phyloP scores from a whole-genome alignment of 2,113 vertebrate genomes.

The Cricetomys ansorgei region DNA sequence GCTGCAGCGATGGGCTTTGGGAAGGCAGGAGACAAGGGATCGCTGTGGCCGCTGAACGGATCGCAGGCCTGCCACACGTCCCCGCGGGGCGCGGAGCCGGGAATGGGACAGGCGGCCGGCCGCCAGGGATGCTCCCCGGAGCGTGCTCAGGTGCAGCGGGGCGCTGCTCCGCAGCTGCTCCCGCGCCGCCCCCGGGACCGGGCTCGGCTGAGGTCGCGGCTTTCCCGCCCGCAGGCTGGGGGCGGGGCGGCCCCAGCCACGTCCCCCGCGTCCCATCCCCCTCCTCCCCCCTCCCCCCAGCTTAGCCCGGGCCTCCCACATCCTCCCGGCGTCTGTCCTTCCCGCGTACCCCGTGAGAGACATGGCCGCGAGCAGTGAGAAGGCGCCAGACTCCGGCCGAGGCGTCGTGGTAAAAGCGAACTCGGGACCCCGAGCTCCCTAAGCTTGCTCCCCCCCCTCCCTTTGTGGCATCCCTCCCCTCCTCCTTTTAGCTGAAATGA shows the following conservation, averaged over 20 bases:
- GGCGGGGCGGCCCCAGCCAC: slow-evolving; percentile 24
- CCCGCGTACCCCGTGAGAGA: slow-evolving; percentile 62
- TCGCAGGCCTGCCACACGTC: not conserved
- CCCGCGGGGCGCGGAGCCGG: not conserved
- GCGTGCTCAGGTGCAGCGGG: slow-evolving; percentile 36
- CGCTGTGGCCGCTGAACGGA: not conserved
- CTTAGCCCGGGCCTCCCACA: not conserved
- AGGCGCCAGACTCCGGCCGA: slow-evolving; percentile 73
- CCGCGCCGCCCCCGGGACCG: not conserved
- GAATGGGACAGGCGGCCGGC: not conserved
- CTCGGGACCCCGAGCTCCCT: not conserved
- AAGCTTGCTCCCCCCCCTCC: not conserved
- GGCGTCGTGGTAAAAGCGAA: slow-evolving; percentile 85
- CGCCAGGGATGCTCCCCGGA: not conserved
- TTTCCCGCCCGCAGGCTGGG: not conserved
- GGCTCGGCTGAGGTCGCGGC: not conserved
- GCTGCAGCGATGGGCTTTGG: not conserved
- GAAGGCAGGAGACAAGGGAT: not conserved
- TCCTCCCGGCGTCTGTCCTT: not conserved
- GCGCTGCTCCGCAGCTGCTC: slow-evolving; percentile 32
- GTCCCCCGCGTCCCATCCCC: not conserved
- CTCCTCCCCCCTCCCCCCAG: not conserved
- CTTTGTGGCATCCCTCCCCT: not conserved
- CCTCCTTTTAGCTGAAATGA: not conserved
- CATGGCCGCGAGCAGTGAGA: slow-evolving; percentile 78